Conservation (phyloP, 2,888 invertebrate species). For the Eupeodes latifasciatus region DNA sequence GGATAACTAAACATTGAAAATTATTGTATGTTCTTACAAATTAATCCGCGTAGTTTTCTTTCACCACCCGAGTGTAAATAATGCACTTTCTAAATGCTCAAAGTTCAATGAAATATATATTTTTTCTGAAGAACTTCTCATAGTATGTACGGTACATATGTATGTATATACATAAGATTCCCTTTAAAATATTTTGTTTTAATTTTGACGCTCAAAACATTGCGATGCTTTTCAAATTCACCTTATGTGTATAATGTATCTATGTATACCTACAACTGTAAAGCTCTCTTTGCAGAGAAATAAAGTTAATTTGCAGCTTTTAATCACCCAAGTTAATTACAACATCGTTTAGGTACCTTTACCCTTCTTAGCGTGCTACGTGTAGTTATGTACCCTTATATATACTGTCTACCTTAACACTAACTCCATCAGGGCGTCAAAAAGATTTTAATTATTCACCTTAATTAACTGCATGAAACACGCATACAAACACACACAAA, state of each 20-base stretch:
- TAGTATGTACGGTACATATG: not conserved
- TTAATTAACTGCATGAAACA: slow-evolving; percentile 58
- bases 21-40: no score
- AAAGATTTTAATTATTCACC: slow-evolving; percentile 63
- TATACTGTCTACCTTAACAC: not conserved
- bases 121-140: no score
- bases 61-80: no score
- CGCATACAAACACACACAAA: not conserved
- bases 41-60: no score
- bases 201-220: slow-evolving; percentile 1
- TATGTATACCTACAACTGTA: not conserved
- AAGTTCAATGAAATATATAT: no score
- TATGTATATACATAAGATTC: no score
- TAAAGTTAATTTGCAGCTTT: slow-evolving; percentile 42
- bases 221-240: slow-evolving; percentile 7
- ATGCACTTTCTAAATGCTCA: not conserved
- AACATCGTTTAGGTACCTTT: slow-evolving; percentile 38
- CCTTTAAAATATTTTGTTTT: not conserved
- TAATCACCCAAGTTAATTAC: slow-evolving; percentile 60
- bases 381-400: not conserved
- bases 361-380: not conserved
- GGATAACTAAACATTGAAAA: no score
- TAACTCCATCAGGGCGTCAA: slow-evolving; percentile 33
- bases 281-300: slow-evolving; percentile 6
- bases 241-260: not conserved